A percentile compares a stretch with the other conserved stretches of the same genome.
phyloP scores from a whole-genome alignment of 2,797 vertebrate genomes.

The Setipinna tenuifilis region DNA sequence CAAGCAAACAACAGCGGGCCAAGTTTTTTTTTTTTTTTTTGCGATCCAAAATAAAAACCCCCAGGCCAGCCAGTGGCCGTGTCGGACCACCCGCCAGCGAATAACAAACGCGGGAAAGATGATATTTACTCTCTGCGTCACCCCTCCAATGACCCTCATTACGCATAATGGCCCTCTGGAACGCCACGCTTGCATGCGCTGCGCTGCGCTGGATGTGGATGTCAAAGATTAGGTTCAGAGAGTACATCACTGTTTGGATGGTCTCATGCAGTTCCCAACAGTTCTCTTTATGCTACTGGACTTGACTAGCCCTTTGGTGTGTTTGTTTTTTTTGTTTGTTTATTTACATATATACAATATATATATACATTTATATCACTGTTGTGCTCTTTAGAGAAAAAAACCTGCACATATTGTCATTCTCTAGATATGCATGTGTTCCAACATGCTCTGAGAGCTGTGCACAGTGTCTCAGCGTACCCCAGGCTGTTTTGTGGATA shows the following conservation, averaged over 20 bases:
- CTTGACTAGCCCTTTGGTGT: neutral
- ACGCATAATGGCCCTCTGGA: neutral
- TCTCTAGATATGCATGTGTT: neutral
- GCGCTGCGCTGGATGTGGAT: no score
- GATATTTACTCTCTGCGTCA: neutral
- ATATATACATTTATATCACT: neutral
- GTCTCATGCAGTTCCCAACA: neutral
- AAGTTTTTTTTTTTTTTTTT: neutral
- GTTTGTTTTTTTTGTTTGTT: neutral
- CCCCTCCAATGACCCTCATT: neutral
- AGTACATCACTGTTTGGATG: neutral
- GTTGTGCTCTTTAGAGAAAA: neutral
- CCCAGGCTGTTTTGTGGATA: neutral
- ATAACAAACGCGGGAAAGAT: neutral
- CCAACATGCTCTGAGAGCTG: neutral
- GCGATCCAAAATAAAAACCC: conserved; percentile 13
- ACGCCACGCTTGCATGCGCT: neutral
- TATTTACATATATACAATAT: no score
- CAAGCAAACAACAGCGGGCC: conserved; percentile 14
- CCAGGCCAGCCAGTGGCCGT: neutral
- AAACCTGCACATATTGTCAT: neutral
- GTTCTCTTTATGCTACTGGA: neutral
- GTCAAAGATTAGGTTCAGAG: conserved; percentile 5
- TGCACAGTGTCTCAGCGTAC: neutral
- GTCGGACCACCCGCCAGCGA: neutral